Base-by-base conservation (phyloP, 1,140 invertebrate genomes). In the Drosophila simulans region DNA sequence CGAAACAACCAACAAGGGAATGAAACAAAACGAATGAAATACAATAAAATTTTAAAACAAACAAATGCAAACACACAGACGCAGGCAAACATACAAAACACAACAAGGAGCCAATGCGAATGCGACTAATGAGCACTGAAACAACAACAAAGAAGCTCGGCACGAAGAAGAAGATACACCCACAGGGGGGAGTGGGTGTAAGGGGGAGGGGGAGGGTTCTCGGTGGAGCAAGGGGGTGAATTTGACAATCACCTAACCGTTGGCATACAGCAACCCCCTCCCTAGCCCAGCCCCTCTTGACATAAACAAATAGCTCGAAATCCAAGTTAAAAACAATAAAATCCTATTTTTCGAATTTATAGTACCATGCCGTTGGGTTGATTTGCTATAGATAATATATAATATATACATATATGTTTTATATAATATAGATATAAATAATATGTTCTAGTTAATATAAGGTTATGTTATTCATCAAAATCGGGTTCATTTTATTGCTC, bases 31-130 rank as follows among this genome's bases (percentile, higher is more conserved):
- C 37, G 31, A 80, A 72, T 76, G 77, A 80, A 81, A 81, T 80
- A 81, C 78, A 81, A 81, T 81, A 80, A 81, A 81, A 81, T 81
- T 81, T 76, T 66, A 81, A 81, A 81, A 81, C 78, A 81, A 81
- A 81, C 78, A 81, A 81, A 81, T 62, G 72, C 77, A 81, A 80
- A 80, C 78, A 80, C 59, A 75, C 20, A 65, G 15, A 80, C 35
- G 64, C n/a, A 12, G 49, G 55, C 77, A 75, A 70, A 80, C 63
- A 62, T 3, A 57, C 37, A 72, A 72, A 27, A 60, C 35, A 75
- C 56, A 80, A 80, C 53, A 76, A 81, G 78, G 77, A 81, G 78
- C 74, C 65, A 75, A 56, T 75, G 70, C 77, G 77, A 80, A 71
- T 71, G 77, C 78, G 77, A 81, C 78, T 81, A 81, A 81, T 81